phyloP scores from a whole-genome alignment of 2,888 invertebrate species.

The Drymonia ruficornis region DNA sequence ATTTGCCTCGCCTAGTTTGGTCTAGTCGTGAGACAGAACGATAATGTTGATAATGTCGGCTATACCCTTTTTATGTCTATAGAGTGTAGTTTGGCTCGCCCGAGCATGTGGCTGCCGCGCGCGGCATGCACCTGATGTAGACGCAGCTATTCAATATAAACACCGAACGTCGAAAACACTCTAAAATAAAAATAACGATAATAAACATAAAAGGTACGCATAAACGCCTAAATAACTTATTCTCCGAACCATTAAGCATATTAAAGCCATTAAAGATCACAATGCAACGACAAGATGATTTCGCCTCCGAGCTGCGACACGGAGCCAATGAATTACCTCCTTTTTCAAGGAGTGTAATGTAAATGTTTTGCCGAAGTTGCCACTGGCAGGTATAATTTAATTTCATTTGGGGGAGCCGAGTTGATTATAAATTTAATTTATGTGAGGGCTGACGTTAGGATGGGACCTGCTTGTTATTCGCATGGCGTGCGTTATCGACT shows the following conservation, averaged over 20 bases:
- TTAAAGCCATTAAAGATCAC: slow-evolving; percentile 14
- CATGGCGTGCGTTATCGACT: slow-evolving; percentile 67
- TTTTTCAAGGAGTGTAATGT: slow-evolving; percentile 68
- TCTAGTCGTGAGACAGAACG: too few relatives aligned
- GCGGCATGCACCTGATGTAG: too few relatives aligned
- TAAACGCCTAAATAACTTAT: slow-evolving; percentile 3
- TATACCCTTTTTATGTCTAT: too few relatives aligned
- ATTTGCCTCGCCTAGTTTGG: too few relatives aligned
- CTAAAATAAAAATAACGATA: too few relatives aligned
- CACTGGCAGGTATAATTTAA: slow-evolving; percentile 78
- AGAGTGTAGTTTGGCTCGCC: too few relatives aligned
- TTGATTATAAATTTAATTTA: slow-evolving; percentile 83
- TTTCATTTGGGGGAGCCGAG: slow-evolving; percentile 72
- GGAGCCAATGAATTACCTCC: slow-evolving; percentile 57
- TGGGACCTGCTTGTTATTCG: slow-evolving; percentile 70
- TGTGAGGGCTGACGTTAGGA: slow-evolving; percentile 68
- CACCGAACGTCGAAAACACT: too few relatives aligned
- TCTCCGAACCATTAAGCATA: slow-evolving; percentile 8
- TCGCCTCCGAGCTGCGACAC: slow-evolving; percentile 52
- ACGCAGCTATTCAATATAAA: too few relatives aligned
- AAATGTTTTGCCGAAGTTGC: slow-evolving; percentile 75
- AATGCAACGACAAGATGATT: slow-evolving; percentile 54
- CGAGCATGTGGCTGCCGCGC: too few relatives aligned
- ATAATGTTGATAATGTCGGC: too few relatives aligned
- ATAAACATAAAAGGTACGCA: neutral